Conservation (phyloP, 2,797 vertebrate genomes). For the Catostomus latipinnis region DNA sequence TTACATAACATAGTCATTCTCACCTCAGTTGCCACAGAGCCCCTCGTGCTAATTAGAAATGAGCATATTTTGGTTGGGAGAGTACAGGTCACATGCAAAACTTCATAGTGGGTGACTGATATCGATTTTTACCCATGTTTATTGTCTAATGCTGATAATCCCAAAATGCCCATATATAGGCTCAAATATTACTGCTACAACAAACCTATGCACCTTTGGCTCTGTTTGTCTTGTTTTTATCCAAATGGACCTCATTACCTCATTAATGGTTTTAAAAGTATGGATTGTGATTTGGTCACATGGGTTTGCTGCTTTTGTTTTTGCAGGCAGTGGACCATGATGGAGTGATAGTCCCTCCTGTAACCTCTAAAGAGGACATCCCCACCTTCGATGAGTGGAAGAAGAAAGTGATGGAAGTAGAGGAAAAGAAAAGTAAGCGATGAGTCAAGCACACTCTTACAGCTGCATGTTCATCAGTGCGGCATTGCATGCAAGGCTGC, state of each 20-base stretch:
- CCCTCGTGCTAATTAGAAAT: constrained; percentile 1
- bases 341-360: constrained; percentile 84
- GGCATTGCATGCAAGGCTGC: neutral
- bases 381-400: constrained; percentile 99
- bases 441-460: neutral
- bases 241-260: too few relatives aligned
- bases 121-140: neutral
- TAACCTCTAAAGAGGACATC: constrained; percentile 87
- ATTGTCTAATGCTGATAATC: too few relatives aligned
- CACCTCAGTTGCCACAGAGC: neutral
- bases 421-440: constrained; percentile 95
- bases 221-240: too few relatives aligned
- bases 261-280: too few relatives aligned
- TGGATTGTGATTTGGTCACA: neutral
- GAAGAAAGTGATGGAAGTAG: constrained; percentile 98
- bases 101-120: neutral
- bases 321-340: constrained; percentile 76
- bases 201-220: too few relatives aligned
- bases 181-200: too few relatives aligned
- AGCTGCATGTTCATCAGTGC: neutral
- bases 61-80: neutral
- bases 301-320: neutral
- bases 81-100: neutral
- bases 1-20: constrained; percentile 20
- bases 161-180: too few relatives aligned